phyloP scores from a whole-genome alignment of 1,140 invertebrate genomes.

The Scaptodrosophila lebanonensis region DNA sequence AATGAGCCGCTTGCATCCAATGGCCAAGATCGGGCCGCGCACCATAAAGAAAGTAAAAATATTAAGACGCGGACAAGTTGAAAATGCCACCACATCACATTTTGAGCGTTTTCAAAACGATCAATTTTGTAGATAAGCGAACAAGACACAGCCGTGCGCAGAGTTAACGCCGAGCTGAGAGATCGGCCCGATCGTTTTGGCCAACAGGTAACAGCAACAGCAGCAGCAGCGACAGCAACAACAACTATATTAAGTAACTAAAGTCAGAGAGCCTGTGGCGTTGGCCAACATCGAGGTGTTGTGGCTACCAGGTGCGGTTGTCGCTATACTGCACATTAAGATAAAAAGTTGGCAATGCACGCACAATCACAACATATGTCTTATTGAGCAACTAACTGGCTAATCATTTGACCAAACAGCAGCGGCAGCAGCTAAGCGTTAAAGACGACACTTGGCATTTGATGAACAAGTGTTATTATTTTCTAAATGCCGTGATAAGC shows the following conservation, averaged over 20 bases:
- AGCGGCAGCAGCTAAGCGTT: background rate
- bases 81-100: conserved; percentile 77
- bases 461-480: conserved; percentile 74
- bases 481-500: conserved; percentile 42
- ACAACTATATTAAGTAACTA: conserved; percentile 32
- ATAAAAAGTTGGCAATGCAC: background rate
- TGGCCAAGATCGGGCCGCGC: conserved; percentile 11
- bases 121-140: conserved; percentile 70
- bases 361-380: conserved; percentile 65
- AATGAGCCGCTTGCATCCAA: too few relatives aligned
- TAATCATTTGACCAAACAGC: conserved; percentile 63
- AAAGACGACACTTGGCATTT: too few relatives aligned
- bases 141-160: background rate
- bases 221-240: conserved; percentile 7
- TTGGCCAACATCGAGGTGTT: background rate
- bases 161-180: conserved; percentile 4
- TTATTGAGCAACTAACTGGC: conserved; percentile 74
- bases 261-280: background rate
- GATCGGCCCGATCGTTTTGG: conserved; percentile 10
- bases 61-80: conserved; percentile 76
- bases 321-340: background rate
- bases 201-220: conserved; percentile 24
- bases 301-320: background rate
- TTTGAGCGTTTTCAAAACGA: conserved; percentile 76
- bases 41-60: conserved; percentile 74